These are phyloP conservation scores for Ranitomeya imitator DNA, from an alignment of 2,113 vertebrate species.

Conservation along the genomic window DNA sequence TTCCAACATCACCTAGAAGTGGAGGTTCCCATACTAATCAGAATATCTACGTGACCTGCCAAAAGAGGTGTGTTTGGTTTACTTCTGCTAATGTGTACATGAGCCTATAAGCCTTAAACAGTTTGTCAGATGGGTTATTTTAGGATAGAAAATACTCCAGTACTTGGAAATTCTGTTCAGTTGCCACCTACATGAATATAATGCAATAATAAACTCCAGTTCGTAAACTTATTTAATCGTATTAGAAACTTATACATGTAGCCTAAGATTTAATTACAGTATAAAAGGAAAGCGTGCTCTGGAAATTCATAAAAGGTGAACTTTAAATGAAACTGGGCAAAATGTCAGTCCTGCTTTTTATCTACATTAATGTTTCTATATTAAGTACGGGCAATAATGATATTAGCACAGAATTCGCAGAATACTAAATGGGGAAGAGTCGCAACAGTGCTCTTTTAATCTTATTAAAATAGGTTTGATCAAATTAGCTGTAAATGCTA, in stretches of 20 bases:
- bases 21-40: too few relatives aligned
- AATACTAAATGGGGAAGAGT: conserved; percentile 31
- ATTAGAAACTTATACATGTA: not conserved
- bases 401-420: not conserved
- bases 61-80: too few relatives aligned
- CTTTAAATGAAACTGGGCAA: not conserved
- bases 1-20: too few relatives aligned
- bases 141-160: too few relatives aligned
- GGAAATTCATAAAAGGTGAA: not conserved
- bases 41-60: too few relatives aligned
- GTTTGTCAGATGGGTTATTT: too few relatives aligned
- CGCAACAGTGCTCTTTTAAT: conserved; percentile 21
- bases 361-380: conserved; percentile 30
- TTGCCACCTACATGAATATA: not conserved
- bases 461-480: conserved; percentile 19
- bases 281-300: not conserved
- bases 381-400: conserved; percentile 22
- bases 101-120: too few relatives aligned
- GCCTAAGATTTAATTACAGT: not conserved
- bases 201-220: not conserved
- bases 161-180: too few relatives aligned
- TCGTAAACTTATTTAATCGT: not conserved
- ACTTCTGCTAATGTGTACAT: too few relatives aligned
- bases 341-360: conserved; percentile 14
- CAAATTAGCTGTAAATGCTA: conserved; percentile 24